Evolutionary conservation across 2,888 invertebrate genomes (phyloP), one percentile per base, ranked within the genome.

Genomic region (Plebejus melissa): DNA sequence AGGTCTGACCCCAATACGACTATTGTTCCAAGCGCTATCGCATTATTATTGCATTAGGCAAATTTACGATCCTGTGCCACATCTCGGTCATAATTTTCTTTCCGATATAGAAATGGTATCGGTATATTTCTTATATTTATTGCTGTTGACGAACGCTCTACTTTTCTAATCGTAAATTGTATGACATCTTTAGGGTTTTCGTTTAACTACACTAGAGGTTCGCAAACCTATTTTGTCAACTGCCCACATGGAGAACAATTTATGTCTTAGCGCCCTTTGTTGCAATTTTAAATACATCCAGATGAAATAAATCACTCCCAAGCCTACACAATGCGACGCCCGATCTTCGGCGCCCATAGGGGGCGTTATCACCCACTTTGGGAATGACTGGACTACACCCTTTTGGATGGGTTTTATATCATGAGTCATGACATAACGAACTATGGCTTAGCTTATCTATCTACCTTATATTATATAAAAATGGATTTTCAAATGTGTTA

Each of bases 11-110:
- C 84, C 85, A 82, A 87, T 90, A 85, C 81, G 79, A 82, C 83
- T 82, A 87, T 88, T 88, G 87, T 88, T 89, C 84, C 83, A 79
- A 77, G 72, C 54, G 77, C 90, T 90, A 90, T 90, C 90, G 82
- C 81, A 74, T 79, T 84, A 83, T 86, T 87, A 84, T 86, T 85
- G 82, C 81, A 80, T 80, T 77, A 77, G 77, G 85, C 85, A 86
- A 85, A 87, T 87, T 86, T 87, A 87, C 84, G 83, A 82, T 86
- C 84, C 83, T 84, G 88, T 83, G 82, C 90, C 81, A 89, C 84
- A 85, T 89, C 83, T 84, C 77, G 78, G 81, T 80, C 84, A 85
- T 87, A 85, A 87, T 87, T 82, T 83, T 82, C 80, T 79, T 82
- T 77, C 78, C 77, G 81, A 82, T 82, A 76, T 74, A 76, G 69